A percentile compares a stretch with the other conserved stretches of the same genome.
Conservation (phyloP, 2,888 invertebrate species). For the Brachypalpus laphriformis region DNA sequence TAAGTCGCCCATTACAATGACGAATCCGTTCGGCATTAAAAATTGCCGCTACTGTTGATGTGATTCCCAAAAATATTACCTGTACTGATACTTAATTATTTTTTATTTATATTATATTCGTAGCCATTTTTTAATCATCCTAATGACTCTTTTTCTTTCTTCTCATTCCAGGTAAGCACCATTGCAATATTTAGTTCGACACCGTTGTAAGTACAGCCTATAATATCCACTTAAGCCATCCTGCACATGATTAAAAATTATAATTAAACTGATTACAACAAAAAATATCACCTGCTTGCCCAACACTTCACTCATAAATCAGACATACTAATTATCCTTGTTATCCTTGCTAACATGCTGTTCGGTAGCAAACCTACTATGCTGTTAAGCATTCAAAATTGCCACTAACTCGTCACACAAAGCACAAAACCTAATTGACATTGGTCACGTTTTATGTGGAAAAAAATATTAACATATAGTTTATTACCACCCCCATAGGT, state of each 20-base stretch:
- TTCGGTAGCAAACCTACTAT: neutral
- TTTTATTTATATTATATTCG: too few relatives aligned
- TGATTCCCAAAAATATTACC: too few relatives aligned
- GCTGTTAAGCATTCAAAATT: neutral
- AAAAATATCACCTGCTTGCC: neutral
- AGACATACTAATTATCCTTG: constrained; percentile 53
- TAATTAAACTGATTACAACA: constrained; percentile 25
- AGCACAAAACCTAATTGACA: constrained; percentile 43
- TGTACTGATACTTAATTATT: too few relatives aligned
- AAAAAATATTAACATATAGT: neutral
- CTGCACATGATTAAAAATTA: constrained; percentile 35
- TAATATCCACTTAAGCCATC: neutral
- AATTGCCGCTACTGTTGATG: too few relatives aligned
- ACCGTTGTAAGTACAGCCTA: constrained; percentile 24
- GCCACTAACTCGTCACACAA: neutral
- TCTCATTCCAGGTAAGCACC: constrained; percentile 62
- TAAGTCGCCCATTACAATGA: too few relatives aligned
- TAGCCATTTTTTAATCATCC: too few relatives aligned
- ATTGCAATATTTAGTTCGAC: constrained; percentile 15
- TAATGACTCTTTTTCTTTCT: neutral
- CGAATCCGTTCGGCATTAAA: too few relatives aligned
- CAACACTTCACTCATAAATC: constrained; percentile 32
- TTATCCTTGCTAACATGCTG: constrained; percentile 49
- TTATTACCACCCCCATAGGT: constrained; percentile 2
- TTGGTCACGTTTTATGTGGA: constrained; percentile 53